Evolutionary conservation across 2,797 vertebrate genomes (phyloP).

Genomic region (Emys orbicularis): DNA sequence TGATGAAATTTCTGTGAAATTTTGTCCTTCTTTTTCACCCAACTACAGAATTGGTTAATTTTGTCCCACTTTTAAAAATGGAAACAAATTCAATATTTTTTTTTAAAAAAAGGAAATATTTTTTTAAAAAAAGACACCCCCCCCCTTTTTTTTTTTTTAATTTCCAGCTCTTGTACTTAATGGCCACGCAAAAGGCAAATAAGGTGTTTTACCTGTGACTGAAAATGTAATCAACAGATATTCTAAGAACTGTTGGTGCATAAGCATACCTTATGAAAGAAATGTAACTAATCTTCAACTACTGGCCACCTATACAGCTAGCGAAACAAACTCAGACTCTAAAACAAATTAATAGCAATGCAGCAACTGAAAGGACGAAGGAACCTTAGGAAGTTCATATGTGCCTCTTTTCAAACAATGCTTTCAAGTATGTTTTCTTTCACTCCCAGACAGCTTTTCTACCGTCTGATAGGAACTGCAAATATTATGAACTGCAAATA

Average conservation of each 20-base stretch:
- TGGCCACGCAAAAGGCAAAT: neutral
- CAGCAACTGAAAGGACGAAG: neutral
- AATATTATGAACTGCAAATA: neutral
- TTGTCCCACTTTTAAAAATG: neutral
- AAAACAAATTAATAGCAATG: neutral
- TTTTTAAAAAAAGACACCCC: neutral
- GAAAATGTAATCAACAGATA: neutral
- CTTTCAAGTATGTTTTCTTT: neutral
- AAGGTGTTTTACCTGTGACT: neutral
- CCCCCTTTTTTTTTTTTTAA: neutral
- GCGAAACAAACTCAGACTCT: neutral
- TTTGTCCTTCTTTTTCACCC: neutral
- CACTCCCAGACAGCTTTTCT: neutral
- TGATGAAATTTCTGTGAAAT: neutral
- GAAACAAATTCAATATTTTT: neutral
- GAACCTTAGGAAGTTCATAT: neutral
- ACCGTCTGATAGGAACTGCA: neutral
- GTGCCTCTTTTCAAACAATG: neutral
- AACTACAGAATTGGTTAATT: neutral
- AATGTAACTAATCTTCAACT: neutral
- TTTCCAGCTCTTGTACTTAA: neutral
- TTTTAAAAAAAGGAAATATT: neutral
- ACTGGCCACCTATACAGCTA: fast-evolving
- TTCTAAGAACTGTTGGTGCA: neutral
- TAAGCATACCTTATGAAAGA: neutral